Base-by-base conservation (phyloP, 92 coral and sea anemone species). In the Palythoa heliodiscus region DNA sequence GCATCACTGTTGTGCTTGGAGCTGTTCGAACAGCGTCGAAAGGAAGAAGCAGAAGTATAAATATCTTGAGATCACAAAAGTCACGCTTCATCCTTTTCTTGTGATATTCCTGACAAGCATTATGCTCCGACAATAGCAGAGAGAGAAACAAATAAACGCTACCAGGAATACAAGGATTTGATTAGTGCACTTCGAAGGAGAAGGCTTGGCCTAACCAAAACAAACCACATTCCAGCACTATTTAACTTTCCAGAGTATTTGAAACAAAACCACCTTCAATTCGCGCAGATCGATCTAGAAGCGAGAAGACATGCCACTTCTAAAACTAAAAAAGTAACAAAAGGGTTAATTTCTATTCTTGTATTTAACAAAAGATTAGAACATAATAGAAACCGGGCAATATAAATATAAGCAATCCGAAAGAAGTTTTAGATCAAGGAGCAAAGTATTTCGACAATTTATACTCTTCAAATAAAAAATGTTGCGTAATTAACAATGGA, bases 111-210 rank as follows among this genome's bases (percentile, higher is more conserved):
- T 20, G 39, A 48, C 16, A 72, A 79, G 70, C 48, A 39, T 7
- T 87, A 63, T 37, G 86, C 47, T 74, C 55, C 89, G n/a, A 86
- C 82, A 87, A 87, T 87, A 82, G 20, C 17, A 57, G 86, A 78
- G 39, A 47, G 43, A 7, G 80, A 87, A 20, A 80, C n/a, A n/a
- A n/a, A n/a, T n/a, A n/a, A n/a, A n/a, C n/a, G n/a, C n/a, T 43
- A 74, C 86, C 22, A 82, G 83, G 10, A 67, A 82, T 35, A 82
- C 87, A 5, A 64, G 83, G 58, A 82, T 87, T 5, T 87, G 87
- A 22, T 82, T 83, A 22, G 67, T 22, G 17, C 90, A 87, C 48
- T 82, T 82, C 4, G 77, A 87, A 74, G 77, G 90, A 17, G 77
- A 77, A n/a, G n/a, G 5, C 53, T 87, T 29, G 85, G 85, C 20